Conservation (phyloP, 2,113 vertebrate species). For the Baryphthengus martii region DNA sequence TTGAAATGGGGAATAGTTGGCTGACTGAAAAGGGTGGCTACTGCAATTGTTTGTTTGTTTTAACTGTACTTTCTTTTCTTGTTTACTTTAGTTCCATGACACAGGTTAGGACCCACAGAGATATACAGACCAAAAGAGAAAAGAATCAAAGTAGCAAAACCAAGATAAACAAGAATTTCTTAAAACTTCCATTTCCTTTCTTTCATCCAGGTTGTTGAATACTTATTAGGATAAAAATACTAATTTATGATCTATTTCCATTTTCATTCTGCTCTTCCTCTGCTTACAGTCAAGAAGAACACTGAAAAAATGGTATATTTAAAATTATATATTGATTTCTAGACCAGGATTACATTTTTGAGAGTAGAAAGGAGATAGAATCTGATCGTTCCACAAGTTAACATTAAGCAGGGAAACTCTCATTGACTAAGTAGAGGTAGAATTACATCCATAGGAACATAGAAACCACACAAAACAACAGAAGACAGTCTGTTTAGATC, state of each 20-base stretch:
- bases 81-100: background rate
- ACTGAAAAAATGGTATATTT: background rate
- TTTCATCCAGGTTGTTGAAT: background rate
- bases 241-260: accelerated
- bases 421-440: background rate
- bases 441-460: background rate
- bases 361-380: background rate
- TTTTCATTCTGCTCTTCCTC: background rate
- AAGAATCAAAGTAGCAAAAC: background rate
- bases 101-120: accelerated
- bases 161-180: background rate
- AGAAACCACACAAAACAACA: background rate
- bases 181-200: background rate
- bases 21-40: background rate
- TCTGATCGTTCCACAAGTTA: background rate
- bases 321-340: background rate
- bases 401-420: background rate
- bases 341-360: background rate
- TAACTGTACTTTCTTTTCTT: background rate
- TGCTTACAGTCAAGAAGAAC: background rate
- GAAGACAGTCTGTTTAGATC: background rate
- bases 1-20: background rate
- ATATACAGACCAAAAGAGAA: background rate
- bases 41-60: background rate
- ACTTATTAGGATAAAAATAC: background rate